phyloP scores from a whole-genome alignment of 2,113 vertebrate genomes.

The Scatophagus argus region DNA sequence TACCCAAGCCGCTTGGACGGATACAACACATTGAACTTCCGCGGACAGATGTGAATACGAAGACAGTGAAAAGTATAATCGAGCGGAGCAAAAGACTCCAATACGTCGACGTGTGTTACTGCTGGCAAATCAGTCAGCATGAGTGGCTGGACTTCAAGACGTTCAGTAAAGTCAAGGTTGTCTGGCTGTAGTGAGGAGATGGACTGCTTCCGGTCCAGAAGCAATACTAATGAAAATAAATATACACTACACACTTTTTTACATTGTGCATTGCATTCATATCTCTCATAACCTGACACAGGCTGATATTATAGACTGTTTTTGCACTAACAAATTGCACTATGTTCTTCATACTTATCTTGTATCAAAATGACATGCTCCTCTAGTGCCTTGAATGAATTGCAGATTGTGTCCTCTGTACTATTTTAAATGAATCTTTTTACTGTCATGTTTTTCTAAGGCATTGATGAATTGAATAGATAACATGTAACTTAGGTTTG shows the following conservation, averaged over 20 bases:
- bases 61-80: conserved; percentile 62
- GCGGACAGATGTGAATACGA: conserved; percentile 72
- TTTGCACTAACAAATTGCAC: background rate
- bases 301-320: background rate
- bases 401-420: background rate
- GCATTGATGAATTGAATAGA: background rate
- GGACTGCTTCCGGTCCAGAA: background rate
- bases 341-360: background rate
- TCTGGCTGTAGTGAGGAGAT: conserved; percentile 57
- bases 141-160: conserved; percentile 18
- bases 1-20: conserved; percentile 46
- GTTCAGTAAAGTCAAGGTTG: conserved; percentile 39
- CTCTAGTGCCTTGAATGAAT: background rate
- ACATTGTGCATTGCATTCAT: background rate
- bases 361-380: background rate
- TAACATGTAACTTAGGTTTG: background rate
- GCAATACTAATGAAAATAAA: background rate
- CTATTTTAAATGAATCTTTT: background rate
- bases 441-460: background rate
- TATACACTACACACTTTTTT: background rate
- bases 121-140: conserved; percentile 72
- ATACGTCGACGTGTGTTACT: conserved; percentile 76
- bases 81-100: conserved; percentile 60
- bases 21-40: conserved; percentile 59
- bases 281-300: background rate